Percentiles rank a stretch among this genome's conserved stretches.
Conservation (phyloP, 2,797 vertebrate genomes). For the Rhinoraja longicauda region DNA sequence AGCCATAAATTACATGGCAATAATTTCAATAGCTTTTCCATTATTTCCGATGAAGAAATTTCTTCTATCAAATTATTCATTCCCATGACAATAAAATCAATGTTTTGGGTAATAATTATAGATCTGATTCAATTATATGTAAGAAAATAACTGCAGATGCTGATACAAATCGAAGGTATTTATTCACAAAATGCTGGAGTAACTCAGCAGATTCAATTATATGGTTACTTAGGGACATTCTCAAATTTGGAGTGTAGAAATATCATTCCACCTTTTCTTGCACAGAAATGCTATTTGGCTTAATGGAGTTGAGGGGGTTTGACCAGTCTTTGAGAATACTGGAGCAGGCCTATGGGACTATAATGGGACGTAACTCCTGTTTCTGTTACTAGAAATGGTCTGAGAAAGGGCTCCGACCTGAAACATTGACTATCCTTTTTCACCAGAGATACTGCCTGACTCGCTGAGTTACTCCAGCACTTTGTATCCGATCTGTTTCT, state of each 20-base stretch:
- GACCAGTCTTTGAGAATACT: too few species aligned
- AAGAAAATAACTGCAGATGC: too few species aligned
- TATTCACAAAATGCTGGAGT: too few species aligned
- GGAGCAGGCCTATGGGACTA: too few species aligned
- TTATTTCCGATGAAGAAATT: background rate
- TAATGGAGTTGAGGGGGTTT: background rate
- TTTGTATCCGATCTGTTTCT: too few species aligned
- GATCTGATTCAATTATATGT: background rate
- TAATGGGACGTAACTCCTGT: too few species aligned
- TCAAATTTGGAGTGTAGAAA: background rate
- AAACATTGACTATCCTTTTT: too few species aligned
- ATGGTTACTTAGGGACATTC: background rate
- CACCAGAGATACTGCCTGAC: too few species aligned
- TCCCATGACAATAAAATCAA: background rate
- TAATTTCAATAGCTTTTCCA: background rate
- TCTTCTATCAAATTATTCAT: background rate
- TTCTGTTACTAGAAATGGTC: too few species aligned
- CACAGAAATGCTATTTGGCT: background rate
- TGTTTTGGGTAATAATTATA: background rate
- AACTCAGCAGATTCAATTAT: background rate
- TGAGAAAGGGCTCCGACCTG: too few species aligned
- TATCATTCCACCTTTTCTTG: background rate
- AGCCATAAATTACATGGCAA: background rate
- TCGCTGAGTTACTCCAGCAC: too few species aligned
- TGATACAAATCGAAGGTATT: too few species aligned